A percentile compares a stretch with the other conserved stretches of the same genome.
These are phyloP conservation scores for Xestia ashworthii DNA, from an alignment of 2,888 invertebrate species.

Conservation along the genomic window DNA sequence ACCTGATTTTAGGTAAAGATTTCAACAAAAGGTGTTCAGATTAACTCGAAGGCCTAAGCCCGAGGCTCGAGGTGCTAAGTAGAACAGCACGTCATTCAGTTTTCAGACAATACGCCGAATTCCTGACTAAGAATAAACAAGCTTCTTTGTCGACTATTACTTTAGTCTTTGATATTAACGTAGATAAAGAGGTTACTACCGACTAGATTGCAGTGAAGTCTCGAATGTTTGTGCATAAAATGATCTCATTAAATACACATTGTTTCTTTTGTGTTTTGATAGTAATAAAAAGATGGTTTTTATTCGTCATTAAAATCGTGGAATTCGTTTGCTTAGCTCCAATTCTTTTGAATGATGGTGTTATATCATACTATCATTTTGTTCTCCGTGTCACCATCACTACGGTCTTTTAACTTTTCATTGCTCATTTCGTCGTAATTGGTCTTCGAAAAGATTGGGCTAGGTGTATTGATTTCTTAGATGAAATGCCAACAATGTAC, in stretches of 20 bases:
- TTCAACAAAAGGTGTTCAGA: slow-evolving; percentile 14
- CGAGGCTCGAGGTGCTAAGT: too few relatives aligned
- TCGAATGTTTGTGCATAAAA: slow-evolving; percentile 15
- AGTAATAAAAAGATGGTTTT: neutral
- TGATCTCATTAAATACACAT: slow-evolving; percentile 29
- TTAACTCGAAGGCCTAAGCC: too few relatives aligned
- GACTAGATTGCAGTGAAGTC: slow-evolving; percentile 2
- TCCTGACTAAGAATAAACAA: slow-evolving; percentile 44
- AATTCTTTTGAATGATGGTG: neutral
- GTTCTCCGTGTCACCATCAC: neutral
- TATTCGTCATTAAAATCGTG: neutral
- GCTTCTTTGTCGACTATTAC: slow-evolving; percentile 22
- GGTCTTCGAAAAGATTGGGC: neutral
- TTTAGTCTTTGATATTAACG: slow-evolving; percentile 23
- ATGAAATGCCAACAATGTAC: neutral
- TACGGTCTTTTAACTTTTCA: neutral
- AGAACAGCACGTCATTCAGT: slow-evolving; percentile 25
- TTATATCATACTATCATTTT: neutral
- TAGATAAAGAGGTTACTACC: slow-evolving; percentile 13
- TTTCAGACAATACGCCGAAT: slow-evolving; percentile 39
- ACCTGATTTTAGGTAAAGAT: neutral
- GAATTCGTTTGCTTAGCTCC: neutral
- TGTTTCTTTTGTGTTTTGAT: slow-evolving; percentile 15
- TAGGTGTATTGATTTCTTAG: neutral
- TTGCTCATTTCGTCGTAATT: neutral